Evolutionary conservation across 2,888 invertebrate species (phyloP), one percentile per base, ranked within the genome.

Genomic region (Plebejus argus): DNA sequence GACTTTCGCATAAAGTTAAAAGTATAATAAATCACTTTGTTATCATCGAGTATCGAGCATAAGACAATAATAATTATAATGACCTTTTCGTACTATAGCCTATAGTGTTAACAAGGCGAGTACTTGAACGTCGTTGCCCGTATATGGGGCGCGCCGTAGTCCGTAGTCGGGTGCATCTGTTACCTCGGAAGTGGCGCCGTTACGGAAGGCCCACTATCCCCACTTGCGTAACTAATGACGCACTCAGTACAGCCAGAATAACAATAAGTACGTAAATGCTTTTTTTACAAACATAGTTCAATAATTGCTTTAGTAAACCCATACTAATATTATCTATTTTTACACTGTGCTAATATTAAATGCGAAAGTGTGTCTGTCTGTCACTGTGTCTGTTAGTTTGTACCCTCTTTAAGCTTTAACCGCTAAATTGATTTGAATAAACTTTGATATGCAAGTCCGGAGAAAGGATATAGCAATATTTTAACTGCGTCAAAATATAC

Each of bases 151-250:
- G 33, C 70, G 33, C 35, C n/a, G 18, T 70, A 70, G 18, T 0
- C 35, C n/a, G 18, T 70, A 70, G 18, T 0, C 18, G 70, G 70
- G 33, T 70, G 23, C 35, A 70, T 70, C 35, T 7, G 35, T 70
- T 35, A 15, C 35, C 70, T 70, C 70, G 70, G 70, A 70, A 35
- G 70, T 70, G 70, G 70, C 33, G 28, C 20, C 35, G n/a, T 35
- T 70, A 18, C 70, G 70, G 35, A 70, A 70, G 70, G 28, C 33
- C 18, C 70, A 35, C 35, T 35, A 70, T 35, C 18, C 70, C 70
- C 70, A n/a, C 70, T 70, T 70, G 70, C 35, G 70, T 70, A 70
- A 70, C 70, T 70, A 70, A n/a, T 70, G 70, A 70, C 70, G 35
- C 70, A 70, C 70, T 70, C 15, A 70, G 70, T 70, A 70, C 70